Percentiles rank a stretch among this genome's conserved stretches.
phyloP scores from a whole-genome alignment of 2,888 invertebrate species.

The Choreutis nemorana region DNA sequence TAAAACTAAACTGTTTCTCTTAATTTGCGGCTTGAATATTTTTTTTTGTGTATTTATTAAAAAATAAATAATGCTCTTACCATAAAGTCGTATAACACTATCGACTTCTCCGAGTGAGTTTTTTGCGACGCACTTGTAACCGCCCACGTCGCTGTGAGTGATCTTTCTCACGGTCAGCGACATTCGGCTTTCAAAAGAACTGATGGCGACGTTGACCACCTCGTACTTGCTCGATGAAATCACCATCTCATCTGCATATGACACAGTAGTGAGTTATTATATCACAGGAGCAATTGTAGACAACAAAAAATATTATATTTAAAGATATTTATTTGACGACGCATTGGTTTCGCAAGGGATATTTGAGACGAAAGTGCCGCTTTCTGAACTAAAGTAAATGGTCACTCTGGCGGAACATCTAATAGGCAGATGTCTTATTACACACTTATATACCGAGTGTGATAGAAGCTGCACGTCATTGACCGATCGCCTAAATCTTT shows the following conservation, averaged over 20 bases:
- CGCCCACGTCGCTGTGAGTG: conserved; percentile 78
- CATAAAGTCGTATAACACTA: conserved; percentile 85
- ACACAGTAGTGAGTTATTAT: too few relatives aligned
- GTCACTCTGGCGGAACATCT: too few relatives aligned
- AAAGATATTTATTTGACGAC: too few relatives aligned
- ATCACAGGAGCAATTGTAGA: background rate
- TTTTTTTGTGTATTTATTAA: background rate
- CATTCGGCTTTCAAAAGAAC: conserved; percentile 85
- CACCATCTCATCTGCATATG: conserved; percentile 77
- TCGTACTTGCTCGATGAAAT: conserved; percentile 83
- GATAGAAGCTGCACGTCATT: too few relatives aligned
- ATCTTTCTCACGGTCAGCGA: conserved; percentile 78
- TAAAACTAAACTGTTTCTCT: too few relatives aligned
- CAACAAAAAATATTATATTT: conserved; percentile 1
- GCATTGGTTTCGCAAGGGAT: too few relatives aligned
- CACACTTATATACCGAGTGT: too few relatives aligned
- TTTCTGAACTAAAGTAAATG: too few relatives aligned
- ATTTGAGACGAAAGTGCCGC: too few relatives aligned
- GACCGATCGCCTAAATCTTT: too few relatives aligned
- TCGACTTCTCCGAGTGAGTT: conserved; percentile 89
- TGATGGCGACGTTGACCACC: conserved; percentile 73
- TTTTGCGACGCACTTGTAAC: conserved; percentile 86
- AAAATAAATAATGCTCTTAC: conserved; percentile 54
- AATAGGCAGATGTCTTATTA: too few relatives aligned
- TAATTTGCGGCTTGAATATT: too few relatives aligned